These are phyloP conservation scores for Mastomys natalensis DNA, from an alignment of 2,113 vertebrate genomes.

Conservation along the genomic window DNA sequence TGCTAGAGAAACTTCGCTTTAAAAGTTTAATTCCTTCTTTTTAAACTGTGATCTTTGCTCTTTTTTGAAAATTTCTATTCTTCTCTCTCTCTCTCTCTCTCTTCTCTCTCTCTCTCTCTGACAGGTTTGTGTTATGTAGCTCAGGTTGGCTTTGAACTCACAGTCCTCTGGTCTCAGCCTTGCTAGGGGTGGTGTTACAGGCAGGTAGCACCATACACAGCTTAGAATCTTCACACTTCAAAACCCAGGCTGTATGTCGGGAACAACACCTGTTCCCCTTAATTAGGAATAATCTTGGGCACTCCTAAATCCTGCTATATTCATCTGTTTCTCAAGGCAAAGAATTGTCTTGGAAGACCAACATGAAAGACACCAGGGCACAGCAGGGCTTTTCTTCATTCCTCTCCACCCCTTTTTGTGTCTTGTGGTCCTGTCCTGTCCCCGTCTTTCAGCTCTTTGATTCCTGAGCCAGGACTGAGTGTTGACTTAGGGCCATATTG, in stretches of 20 bases:
- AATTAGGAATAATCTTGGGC: not conserved
- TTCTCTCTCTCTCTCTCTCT: not conserved
- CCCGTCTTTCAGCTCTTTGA: not conserved
- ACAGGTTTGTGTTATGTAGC: not conserved
- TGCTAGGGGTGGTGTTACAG: not conserved
- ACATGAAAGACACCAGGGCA: not conserved
- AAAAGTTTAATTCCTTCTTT: not conserved
- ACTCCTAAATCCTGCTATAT: not conserved
- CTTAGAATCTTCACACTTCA: not conserved
- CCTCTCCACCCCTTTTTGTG: not conserved
- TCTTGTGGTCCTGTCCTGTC: not conserved
- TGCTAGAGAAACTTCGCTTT: not conserved
- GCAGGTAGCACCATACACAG: not conserved
- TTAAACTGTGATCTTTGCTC: not conserved
- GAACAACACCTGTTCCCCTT: not conserved
- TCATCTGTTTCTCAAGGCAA: not conserved
- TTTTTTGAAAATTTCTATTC: slow-evolving; percentile 44
- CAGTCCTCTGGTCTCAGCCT: not conserved
- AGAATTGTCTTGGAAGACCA: not conserved
- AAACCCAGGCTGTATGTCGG: not conserved
- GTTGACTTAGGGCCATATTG: slow-evolving; percentile 3
- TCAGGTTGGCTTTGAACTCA: not conserved
- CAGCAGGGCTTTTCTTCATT: not conserved
- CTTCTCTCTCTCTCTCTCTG: not conserved
- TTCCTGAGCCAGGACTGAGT: not conserved